Evolutionary conservation across 2,113 vertebrate species (phyloP), one percentile per base, ranked within the genome.

Genomic region (Fregetta grallaria): DNA sequence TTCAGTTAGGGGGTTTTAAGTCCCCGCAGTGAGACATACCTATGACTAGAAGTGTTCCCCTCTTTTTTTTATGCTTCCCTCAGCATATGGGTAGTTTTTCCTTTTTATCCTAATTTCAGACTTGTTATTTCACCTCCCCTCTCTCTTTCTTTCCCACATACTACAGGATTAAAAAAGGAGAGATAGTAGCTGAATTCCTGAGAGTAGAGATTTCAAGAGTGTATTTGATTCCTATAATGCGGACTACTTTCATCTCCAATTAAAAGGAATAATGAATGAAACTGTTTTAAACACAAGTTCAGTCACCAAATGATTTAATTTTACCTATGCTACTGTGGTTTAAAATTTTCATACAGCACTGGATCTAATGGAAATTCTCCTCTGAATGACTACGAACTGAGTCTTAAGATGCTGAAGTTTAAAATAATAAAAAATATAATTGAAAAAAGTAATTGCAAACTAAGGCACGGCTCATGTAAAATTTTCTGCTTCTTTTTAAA

Each of bases 201-300:
- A 84, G 16, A 91, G 44, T 32, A 72, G 16, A 58, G 11, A 67
- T 89, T 65, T 61, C 42, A 66, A n/a, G 30, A 47, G 6, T 73
- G 23, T 36, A 19, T 77, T 73, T 74, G 19, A 58, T 89, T 92
- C 26, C 32, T 84, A 27, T 47, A 70, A 61, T 38, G 23, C 1
- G 0, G 29, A 77, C 8, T 45, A 70, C 40, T 83, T 94, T 77
- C 32, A 89, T 77, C 26, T 85, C 29, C 23, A 79, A 27, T 89
- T 92, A 80, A 86, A 95, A 86, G n/a, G 79, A 92, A 71, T 88
- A 92, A 95, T 42, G 55, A 84, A 86, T 86, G 25, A 81, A 56
- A 45, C 20, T 38, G 9, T 56, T 88, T 77, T 50, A 87, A 81
- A 78, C 19, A 56, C 13, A 63, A 71, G 45, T 56, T 78, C 45